phyloP scores from a whole-genome alignment of 2,888 invertebrate species.

The Platycnemis pennipes region DNA sequence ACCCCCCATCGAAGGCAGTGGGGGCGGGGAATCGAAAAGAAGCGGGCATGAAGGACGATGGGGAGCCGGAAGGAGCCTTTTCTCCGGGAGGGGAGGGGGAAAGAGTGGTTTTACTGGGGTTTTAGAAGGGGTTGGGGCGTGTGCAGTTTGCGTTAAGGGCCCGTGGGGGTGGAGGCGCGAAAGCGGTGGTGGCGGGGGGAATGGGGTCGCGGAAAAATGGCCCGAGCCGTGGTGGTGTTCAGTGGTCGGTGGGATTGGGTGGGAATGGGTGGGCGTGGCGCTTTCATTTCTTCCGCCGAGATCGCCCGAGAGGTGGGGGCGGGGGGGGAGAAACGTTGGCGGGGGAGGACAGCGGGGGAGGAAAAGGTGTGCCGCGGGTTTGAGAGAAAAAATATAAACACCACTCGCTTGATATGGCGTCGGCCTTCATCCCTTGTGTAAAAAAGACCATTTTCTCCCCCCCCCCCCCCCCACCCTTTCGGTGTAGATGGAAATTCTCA shows the following conservation, averaged over 20 bases:
- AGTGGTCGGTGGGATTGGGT: slow-evolving; percentile 41
- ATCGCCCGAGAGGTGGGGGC: not conserved
- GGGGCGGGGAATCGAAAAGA: not conserved
- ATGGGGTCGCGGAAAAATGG: slow-evolving; percentile 65
- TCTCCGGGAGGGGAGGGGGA: not conserved
- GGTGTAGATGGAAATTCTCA: not conserved
- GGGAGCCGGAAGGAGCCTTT: not conserved
- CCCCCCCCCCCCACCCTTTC: not conserved
- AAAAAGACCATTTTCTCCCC: not conserved
- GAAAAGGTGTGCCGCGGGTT: not conserved
- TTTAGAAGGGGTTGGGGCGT: not conserved
- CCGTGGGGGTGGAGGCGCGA: not conserved
- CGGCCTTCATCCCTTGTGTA: slow-evolving; percentile 24
- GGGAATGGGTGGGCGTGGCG: slow-evolving; percentile 59
- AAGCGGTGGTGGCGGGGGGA: not conserved
- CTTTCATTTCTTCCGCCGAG: slow-evolving; percentile 10
- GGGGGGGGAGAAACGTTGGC: not conserved
- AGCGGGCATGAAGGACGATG: not conserved
- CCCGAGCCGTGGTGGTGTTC: not conserved
- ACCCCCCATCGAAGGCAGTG: too few relatives aligned
- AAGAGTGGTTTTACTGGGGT: not conserved
- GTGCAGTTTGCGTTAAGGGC: not conserved
- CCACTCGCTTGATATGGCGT: slow-evolving; percentile 18
- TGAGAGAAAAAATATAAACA: slow-evolving; percentile 24
- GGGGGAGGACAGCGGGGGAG: not conserved